Base-by-base conservation (phyloP, 2,888 invertebrate species). In the Hofmannophila pseudospretella region DNA sequence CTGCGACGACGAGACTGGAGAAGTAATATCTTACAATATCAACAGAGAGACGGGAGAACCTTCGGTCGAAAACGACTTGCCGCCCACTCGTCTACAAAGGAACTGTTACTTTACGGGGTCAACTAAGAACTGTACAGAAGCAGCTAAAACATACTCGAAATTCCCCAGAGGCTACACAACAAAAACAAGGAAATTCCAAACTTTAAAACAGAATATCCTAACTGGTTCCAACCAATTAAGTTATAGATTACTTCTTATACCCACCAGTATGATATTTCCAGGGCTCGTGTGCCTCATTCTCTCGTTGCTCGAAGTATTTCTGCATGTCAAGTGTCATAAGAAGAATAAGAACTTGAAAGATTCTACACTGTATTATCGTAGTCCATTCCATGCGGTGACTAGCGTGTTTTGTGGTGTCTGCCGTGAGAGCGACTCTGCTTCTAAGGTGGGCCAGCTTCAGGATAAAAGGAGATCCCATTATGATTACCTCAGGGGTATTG, bases 381-480 rank as follows among this genome's bases (percentile, higher is more conserved):
- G 93, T 50, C 93, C 93, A 0, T 88, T 93, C 45, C 92, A 93
- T 63, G 74, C 90, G 1, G 78, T 92, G 4, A 89, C 90, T 0
- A 90, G 92, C 11, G 90, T 90, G 44, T 93, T 92, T 62, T 94
- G 93, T 65, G 91, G 89, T 3, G 73, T 88, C 13, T 93, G 93
- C 49, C 88, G 90, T 38, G 90, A 90, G 36, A 89, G 90, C 52
- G 86, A 82, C 20, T 88, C 89, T 50, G 89, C 90, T 67, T 87
- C 90, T 33, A 89, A 89, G 50, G 89, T 92, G 30, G 89, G 89
- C 0, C 90, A 90, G 50, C 76, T 93, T 49, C 91, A 92, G 46
- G 91, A 92, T 49, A 88, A 90, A 62, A 80, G 91, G 27, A 66
- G 74, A 26, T 52, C 58, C 39, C 70, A 70, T 7, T 78, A 89